These are phyloP conservation scores for Galeruca laticollis DNA, from an alignment of 2,888 invertebrate species.

Conservation along the genomic window DNA sequence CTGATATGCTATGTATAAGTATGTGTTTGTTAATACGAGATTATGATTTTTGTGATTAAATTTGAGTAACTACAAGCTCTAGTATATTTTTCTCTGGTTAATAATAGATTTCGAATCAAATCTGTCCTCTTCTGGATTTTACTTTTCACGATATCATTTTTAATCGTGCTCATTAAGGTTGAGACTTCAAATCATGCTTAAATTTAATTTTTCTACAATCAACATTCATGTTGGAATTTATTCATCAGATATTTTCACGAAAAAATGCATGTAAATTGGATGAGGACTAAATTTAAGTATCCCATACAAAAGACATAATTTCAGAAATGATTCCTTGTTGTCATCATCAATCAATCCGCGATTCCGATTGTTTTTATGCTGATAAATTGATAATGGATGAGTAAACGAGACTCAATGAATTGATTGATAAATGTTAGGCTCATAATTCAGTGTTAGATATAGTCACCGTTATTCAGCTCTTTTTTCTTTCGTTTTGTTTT, in stretches of 20 bases:
- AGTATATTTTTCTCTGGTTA: too few relatives aligned
- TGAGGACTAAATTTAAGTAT: neutral
- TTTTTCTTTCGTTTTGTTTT: slow-evolving; percentile 45
- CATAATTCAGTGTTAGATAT: slow-evolving; percentile 53
- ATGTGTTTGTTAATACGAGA: too few relatives aligned
- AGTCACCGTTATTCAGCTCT: slow-evolving; percentile 49
- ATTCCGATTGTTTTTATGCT: slow-evolving; percentile 51
- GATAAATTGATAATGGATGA: slow-evolving; percentile 54
- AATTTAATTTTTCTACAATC: too few relatives aligned
- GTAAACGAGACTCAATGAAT: slow-evolving; percentile 53
- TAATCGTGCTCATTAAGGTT: too few relatives aligned
- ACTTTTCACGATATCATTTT: too few relatives aligned
- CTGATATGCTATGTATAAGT: too few relatives aligned
- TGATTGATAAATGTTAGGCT: slow-evolving; percentile 54
- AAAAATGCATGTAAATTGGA: neutral
- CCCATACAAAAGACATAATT: neutral
- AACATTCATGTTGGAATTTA: neutral
- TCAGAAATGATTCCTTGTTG: slow-evolving; percentile 30
- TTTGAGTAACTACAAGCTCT: too few relatives aligned
- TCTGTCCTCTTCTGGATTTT: too few relatives aligned
- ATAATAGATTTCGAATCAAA: too few relatives aligned
- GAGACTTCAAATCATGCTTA: too few relatives aligned
- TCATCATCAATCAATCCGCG: slow-evolving; percentile 47
- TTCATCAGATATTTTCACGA: neutral
- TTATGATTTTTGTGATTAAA: too few relatives aligned